Evolutionary conservation across 2,113 vertebrate species (phyloP), one percentile per base, ranked within the genome.

Genomic region (Arizona elegans): DNA sequence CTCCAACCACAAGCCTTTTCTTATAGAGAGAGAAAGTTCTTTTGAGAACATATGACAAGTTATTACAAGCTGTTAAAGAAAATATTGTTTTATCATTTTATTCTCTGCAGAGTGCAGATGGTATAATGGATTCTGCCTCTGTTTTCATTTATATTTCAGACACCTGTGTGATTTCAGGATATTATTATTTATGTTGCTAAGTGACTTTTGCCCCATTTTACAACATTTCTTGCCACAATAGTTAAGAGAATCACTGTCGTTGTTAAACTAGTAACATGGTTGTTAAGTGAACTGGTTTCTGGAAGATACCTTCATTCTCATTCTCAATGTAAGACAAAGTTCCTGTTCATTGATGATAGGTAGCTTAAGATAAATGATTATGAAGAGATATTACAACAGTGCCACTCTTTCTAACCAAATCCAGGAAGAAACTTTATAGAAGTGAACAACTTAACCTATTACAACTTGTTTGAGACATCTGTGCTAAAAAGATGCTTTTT

Each of bases 31-130:
- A 11, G 58, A 56, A 54, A 87, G 81, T 6, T 17, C 26, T 38
- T 65, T 47, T 87, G 26, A 52, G 75, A 92, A 94, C 62, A 90
- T 24, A 33, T 43, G 38, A 75, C 58, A 90, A 59, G 26, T 9
- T 90, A 87, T 92, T 92, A 90, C 29, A n/a, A 90, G 65, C 81
- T 70, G 58, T 90, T 91, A 26, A n/a, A 47, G n/a, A 86, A 91
- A 92, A 90, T 70, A 55, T n/a, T 65, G 70, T 92, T 90, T 26
- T 90, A 47, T 86, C 75, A 89, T 26, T 86, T 53, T 89, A 89
- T 87, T 65, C 75, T 90, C 70, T 52, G 21, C 50, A 92, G 70
- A 92, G 24, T 52, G 26, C 50, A 92, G 70, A 92, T 13, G 17
- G 50, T 53, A 90, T 89, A n/a, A 55, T 26, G 29, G 87, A 87